A percentile compares a stretch with the other conserved stretches of the same genome.
These are phyloP conservation scores for Gouania willdenowi DNA, from an alignment of 2,797 vertebrate genomes.

Conservation along the genomic window DNA sequence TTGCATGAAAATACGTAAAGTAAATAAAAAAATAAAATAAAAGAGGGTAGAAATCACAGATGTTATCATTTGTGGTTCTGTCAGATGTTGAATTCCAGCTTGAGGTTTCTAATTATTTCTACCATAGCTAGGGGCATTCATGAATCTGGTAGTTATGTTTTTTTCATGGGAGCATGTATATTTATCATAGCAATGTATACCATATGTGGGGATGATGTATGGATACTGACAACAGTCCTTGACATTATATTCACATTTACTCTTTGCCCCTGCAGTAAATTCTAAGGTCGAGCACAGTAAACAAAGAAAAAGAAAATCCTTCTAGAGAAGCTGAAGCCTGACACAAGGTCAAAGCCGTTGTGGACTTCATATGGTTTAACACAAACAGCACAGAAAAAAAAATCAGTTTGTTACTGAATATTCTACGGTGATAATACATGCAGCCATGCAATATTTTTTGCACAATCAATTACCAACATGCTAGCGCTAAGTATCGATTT, in stretches of 20 bases:
- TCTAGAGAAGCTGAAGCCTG: conserved; percentile 12
- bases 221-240: conserved; percentile 65
- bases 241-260: conserved; percentile 70
- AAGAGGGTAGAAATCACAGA: conserved; percentile 5
- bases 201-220: conserved; percentile 64
- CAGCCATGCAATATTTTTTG: too few species aligned
- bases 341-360: conserved; percentile 67
- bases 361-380: conserved; percentile 57
- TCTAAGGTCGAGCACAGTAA: conserved; percentile 37
- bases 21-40: not conserved
- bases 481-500: too few species aligned
- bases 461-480: too few species aligned
- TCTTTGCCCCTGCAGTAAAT: conserved; percentile 57
- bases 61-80: conserved; percentile 10
- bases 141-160: conserved; percentile 51
- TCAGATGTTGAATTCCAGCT: conserved; percentile 20
- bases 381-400: conserved; percentile 51
- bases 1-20: too few species aligned
- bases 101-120: conserved; percentile 26
- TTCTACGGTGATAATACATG: conserved; percentile 51
- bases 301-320: conserved; percentile 34
- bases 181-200: conserved; percentile 58
- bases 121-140: conserved; percentile 23
- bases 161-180: conserved; percentile 69
- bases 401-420: conserved; percentile 68